These are phyloP conservation scores for Misgurnus anguillicaudatus DNA, from an alignment of 2,113 vertebrate genomes.

Conservation along the genomic window DNA sequence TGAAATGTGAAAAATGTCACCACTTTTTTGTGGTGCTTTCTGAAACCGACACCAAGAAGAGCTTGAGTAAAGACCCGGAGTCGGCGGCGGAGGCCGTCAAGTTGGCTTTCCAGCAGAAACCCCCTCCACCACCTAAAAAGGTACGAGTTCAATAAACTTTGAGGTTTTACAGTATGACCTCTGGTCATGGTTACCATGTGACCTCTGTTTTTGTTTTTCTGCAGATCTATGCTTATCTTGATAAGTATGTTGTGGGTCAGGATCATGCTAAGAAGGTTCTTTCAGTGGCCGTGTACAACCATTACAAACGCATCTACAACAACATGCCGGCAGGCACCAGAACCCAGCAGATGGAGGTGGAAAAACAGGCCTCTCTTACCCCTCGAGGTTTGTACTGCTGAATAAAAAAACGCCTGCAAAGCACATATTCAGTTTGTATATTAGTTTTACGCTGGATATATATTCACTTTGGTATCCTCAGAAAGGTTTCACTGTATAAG, in stretches of 20 bases:
- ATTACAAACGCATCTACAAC: constrained; percentile 92
- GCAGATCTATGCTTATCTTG: constrained; percentile 90
- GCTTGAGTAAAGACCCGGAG: constrained; percentile 85
- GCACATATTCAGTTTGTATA: no score
- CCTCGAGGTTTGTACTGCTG: constrained; percentile 80
- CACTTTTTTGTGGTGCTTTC: constrained; percentile 91
- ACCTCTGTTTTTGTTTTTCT: background rate
- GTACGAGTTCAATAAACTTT: constrained; percentile 58
- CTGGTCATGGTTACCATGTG: background rate
- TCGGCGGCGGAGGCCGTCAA: constrained; percentile 88
- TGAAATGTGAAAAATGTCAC: constrained; percentile 92
- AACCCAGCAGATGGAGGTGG: constrained; percentile 83
- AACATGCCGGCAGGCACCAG: constrained; percentile 82
- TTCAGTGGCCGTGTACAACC: constrained; percentile 90
- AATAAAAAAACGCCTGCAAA: background rate
- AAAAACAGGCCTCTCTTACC: constrained; percentile 85
- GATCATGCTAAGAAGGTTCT: constrained; percentile 90
- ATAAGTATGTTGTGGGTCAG: constrained; percentile 91
- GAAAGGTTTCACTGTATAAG: no score
- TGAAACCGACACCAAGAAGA: constrained; percentile 88
- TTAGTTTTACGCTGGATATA: background rate
- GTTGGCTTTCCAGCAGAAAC: constrained; percentile 89
- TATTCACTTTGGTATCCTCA: no score
- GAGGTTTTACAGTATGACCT: background rate
- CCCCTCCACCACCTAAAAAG: constrained; percentile 88